A percentile compares a stretch with the other conserved stretches of the same genome.
These are phyloP conservation scores for Caenorhabditis japonica DNA, from an alignment of 2,888 invertebrate genomes.

Conservation along the genomic window DNA sequence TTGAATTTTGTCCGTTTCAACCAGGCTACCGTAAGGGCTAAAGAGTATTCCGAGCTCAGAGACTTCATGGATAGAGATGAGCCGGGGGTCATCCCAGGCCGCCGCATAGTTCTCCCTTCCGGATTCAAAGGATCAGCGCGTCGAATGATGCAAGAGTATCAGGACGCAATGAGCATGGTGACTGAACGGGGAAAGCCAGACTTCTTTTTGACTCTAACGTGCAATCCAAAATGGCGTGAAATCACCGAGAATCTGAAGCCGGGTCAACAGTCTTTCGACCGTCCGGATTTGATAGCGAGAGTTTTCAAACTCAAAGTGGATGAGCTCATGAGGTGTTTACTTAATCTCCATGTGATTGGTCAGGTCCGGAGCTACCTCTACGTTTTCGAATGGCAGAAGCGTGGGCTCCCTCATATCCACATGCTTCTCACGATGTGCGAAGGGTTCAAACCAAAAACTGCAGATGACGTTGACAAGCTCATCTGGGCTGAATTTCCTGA, in stretches of 20 bases:
- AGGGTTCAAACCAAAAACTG: conserved; percentile 60
- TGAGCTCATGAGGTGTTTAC: conserved; percentile 40
- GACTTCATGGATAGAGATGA: conserved; percentile 46
- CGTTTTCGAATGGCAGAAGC: conserved; percentile 74
- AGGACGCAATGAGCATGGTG: conserved; percentile 68
- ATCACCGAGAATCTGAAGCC: conserved; percentile 59
- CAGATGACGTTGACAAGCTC: conserved; percentile 36
- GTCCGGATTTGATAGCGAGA: conserved; percentile 69
- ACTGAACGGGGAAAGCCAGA: conserved; percentile 66
- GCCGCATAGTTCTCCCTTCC: conserved; percentile 69
- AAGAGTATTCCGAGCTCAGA: conserved; percentile 66
- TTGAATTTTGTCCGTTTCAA: conserved; percentile 73
- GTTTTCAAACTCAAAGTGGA: conserved; percentile 70
- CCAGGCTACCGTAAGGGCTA: conserved; percentile 72
- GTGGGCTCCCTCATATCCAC: conserved; percentile 75
- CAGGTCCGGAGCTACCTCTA: conserved; percentile 56
- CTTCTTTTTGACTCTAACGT: conserved; percentile 76
- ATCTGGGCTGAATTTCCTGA: conserved; percentile 67
- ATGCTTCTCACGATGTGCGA: conserved; percentile 68
- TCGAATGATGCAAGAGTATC: conserved; percentile 67
- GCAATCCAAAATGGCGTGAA: conserved; percentile 75
- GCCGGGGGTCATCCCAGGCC: conserved; percentile 31
- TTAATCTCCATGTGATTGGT: conserved; percentile 59
- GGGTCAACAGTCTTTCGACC: conserved; percentile 52
- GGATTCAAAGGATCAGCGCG: conserved; percentile 76